Evolutionary conservation across 1,140 invertebrate genomes (phyloP).

Genomic region (Drepana arcuata): DNA sequence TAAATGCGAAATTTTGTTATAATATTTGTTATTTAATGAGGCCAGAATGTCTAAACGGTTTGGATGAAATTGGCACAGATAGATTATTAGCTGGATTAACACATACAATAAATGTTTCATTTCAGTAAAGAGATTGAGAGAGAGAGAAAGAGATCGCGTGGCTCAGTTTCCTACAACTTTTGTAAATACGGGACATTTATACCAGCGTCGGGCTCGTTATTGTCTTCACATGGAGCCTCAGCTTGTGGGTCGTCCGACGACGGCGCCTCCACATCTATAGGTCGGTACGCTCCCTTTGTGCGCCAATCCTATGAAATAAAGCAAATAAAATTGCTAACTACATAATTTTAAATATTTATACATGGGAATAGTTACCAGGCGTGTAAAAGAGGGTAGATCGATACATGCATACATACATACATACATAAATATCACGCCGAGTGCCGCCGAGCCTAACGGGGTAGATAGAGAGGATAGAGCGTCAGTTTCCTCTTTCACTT

Average conservation of each 20-base stretch:
- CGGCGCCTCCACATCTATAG: constrained; percentile 21
- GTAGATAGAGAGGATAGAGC: too few species aligned
- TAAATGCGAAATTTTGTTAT: too few species aligned
- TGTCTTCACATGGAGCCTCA: constrained; percentile 13
- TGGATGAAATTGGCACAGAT: not conserved
- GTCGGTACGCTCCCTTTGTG: constrained; percentile 56
- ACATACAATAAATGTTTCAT: too few species aligned
- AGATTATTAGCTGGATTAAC: not conserved
- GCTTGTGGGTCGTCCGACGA: constrained; percentile 27
- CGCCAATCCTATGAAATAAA: constrained; percentile 47
- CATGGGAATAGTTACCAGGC: too few species aligned
- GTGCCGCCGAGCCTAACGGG: too few species aligned
- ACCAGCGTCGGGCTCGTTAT: constrained; percentile 7
- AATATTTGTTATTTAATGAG: too few species aligned
- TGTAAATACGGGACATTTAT: not conserved
- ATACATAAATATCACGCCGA: too few species aligned
- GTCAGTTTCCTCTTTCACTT: too few species aligned
- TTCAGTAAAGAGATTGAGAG: not conserved
- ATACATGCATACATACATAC: too few species aligned
- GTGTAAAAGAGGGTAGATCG: too few species aligned
- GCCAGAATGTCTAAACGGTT: not conserved
- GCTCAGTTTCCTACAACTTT: not conserved
- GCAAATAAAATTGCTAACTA: too few species aligned
- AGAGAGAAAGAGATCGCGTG: not conserved
- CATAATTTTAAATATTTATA: too few species aligned